These are phyloP conservation scores for Drosophila diplacantha DNA, from an alignment of 2,888 invertebrate species.

Conservation along the genomic window DNA sequence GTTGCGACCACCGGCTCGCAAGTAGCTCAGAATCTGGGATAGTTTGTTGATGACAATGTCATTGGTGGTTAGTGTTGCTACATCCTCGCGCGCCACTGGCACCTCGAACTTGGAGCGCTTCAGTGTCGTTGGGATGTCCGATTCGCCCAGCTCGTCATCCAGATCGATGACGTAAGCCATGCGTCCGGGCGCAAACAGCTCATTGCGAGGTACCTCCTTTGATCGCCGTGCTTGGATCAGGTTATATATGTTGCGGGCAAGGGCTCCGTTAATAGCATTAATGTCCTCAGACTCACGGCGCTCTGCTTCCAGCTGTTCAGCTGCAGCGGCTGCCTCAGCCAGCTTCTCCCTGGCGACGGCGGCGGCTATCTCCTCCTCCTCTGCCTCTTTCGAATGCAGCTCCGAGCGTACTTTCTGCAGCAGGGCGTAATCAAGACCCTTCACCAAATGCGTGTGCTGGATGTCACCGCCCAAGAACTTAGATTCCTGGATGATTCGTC, in stretches of 20 bases:
- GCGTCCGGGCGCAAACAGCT: slow-evolving; percentile 94
- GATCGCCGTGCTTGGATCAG: slow-evolving; percentile 80
- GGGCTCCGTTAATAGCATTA: slow-evolving; percentile 81
- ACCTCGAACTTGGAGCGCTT: slow-evolving; percentile 95
- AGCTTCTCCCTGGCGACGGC: slow-evolving; percentile 76
- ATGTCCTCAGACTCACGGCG: slow-evolving; percentile 84
- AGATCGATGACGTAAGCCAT: slow-evolving; percentile 99
- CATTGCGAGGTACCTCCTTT: slow-evolving; percentile 88
- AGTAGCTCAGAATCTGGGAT: slow-evolving; percentile 96
- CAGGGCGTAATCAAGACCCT: slow-evolving; percentile 95
- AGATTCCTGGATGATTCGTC: slow-evolving; percentile 98
- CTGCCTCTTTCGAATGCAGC: slow-evolving; percentile 84
- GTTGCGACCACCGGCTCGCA: slow-evolving; percentile 91
- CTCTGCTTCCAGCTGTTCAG: slow-evolving; percentile 76
- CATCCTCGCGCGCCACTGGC: slow-evolving; percentile 83
- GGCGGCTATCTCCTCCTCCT: slow-evolving; percentile 89
- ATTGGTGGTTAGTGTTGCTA: slow-evolving; percentile 85
- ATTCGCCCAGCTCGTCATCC: slow-evolving; percentile 89
- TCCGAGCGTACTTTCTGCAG: slow-evolving; percentile 96
- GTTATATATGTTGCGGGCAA: slow-evolving; percentile 85
- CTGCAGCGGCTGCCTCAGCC: slow-evolving; percentile 76
- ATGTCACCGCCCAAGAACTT: slow-evolving; percentile 99
- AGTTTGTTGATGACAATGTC: slow-evolving; percentile 96
- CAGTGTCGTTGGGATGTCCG: slow-evolving; percentile 96
- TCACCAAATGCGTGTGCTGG: slow-evolving; percentile 99